Conservation (phyloP, 2,888 invertebrate genomes). For the Schizaphis graminum region DNA sequence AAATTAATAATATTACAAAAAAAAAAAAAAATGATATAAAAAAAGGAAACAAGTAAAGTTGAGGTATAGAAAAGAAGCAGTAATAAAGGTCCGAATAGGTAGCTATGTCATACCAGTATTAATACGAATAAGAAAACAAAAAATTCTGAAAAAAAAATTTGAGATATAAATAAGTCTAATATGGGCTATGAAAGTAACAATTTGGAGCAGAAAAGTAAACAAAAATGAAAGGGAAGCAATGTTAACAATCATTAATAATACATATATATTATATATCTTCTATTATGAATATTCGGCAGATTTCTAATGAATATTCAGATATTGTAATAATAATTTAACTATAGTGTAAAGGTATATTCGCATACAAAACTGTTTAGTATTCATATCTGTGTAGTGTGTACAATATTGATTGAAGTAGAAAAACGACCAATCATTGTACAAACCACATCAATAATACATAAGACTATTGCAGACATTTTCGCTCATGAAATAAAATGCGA, state of each 20-base stretch:
- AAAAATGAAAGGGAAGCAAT: background rate
- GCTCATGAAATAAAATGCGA: background rate
- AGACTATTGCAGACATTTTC: background rate
- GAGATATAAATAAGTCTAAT: background rate
- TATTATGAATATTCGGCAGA: background rate
- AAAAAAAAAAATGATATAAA: background rate
- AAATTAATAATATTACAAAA: background rate
- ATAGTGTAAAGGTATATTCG: background rate
- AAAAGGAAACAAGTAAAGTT: background rate
- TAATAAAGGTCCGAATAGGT: background rate
- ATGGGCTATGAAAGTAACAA: background rate
- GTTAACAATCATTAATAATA: background rate
- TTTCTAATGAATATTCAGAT: background rate
- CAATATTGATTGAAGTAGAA: background rate
- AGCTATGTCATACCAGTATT: background rate
- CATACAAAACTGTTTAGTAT: background rate
- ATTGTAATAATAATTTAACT: background rate
- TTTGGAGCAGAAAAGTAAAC: background rate
- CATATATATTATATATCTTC: background rate
- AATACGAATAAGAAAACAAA: background rate
- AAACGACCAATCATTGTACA: background rate
- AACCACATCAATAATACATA: background rate
- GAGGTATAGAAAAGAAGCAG: background rate
- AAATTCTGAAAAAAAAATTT: background rate
- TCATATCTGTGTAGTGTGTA: background rate